Evolutionary conservation across 2,113 vertebrate genomes (phyloP), one percentile per base, ranked within the genome.

Genomic region (Rhabdornis inornatus): DNA sequence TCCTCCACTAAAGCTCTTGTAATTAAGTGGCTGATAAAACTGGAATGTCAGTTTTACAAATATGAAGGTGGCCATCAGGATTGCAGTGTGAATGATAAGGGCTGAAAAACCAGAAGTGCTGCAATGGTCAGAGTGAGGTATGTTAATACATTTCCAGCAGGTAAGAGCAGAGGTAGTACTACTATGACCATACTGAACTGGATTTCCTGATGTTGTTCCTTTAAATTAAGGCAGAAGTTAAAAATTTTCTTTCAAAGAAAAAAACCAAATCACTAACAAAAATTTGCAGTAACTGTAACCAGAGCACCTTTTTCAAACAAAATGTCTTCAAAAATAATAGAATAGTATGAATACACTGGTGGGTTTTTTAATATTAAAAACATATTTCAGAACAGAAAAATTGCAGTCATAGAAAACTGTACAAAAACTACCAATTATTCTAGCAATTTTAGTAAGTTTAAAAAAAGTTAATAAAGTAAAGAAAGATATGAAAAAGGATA

Each of bases 311-410:
- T 35, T 70, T 39, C 45, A 65, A 77, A 72, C 10, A 45, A 61
- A 60, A 53, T 66, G 10, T 11, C 49, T 90, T 55, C 57, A 39
- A 35, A 87, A 87, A 47, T 31, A 59, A 39, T 3, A 78, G 14
- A 82, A 10, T 60, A 92, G 69, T 33, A 56, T 69, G 11, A 42
- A 39, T 78, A 50, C 15, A 39, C 3, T 87, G 37, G 25, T 76
- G n/a, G 10, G 2, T 0, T 25, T 76, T 61, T 78, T 80, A 3
- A 55, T 61, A 70, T 83, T 44, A 60, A 87, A 69, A 83, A 81
- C 13, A 4, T 72, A 89, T 83, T 97, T 95, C 89, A 50, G 49
- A 95, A 91, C 57, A 82, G 39, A 75, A 30, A 95, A 80, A 72
- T 15, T 45, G 50, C 40, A 94, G 83, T 53, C 27, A 8, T 64